Percentiles rank a stretch among this genome's conserved stretches.
phyloP scores from a whole-genome alignment of 2,113 vertebrate genomes.

The Eudorcas thomsonii region DNA sequence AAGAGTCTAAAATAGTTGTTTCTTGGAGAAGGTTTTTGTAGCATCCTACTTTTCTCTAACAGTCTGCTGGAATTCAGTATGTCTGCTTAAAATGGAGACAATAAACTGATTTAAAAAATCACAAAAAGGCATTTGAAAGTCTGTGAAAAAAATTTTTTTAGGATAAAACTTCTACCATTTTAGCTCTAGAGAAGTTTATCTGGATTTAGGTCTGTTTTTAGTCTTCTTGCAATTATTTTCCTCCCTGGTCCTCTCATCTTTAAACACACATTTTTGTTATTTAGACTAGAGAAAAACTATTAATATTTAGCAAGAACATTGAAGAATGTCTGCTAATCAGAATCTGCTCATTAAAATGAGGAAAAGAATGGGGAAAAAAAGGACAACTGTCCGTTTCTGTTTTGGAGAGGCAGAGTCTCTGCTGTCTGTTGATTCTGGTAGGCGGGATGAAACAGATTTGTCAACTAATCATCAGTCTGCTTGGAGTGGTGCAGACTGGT shows the following conservation, averaged over 20 bases:
- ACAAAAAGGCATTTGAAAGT: background rate
- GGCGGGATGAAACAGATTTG: background rate
- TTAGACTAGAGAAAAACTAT: background rate
- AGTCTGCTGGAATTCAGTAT: background rate
- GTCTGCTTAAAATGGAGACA: background rate
- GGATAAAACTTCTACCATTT: background rate
- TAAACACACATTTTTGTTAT: background rate
- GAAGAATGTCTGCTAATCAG: background rate
- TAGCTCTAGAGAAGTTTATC: background rate
- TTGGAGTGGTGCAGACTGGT: background rate
- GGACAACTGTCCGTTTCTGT: background rate
- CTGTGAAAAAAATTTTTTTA: background rate
- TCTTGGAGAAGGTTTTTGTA: constrained; percentile 12
- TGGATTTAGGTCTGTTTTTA: background rate
- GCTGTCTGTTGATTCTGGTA: background rate
- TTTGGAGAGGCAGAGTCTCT: background rate
- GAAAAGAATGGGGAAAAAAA: background rate
- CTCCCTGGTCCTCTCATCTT: background rate
- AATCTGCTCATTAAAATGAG: background rate
- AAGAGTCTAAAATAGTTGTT: constrained; percentile 20
- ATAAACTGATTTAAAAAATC: background rate
- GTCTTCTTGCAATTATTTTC: background rate
- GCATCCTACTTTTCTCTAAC: background rate
- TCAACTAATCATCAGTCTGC: background rate
- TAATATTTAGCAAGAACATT: background rate